Evolutionary conservation across 2,113 vertebrate genomes (phyloP).

Genomic region (Brienomyrus longianalis): DNA sequence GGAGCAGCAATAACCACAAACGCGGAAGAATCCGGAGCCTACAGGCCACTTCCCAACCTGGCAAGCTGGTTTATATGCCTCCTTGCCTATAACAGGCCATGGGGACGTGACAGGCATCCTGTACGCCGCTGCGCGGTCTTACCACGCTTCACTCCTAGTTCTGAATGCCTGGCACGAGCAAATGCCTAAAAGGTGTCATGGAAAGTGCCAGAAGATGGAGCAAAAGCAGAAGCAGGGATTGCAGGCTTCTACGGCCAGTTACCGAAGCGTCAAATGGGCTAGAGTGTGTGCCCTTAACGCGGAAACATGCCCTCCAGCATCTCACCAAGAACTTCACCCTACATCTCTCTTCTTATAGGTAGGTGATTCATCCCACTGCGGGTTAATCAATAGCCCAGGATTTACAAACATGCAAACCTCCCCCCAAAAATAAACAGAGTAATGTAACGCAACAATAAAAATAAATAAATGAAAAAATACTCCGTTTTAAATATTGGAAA

Average conservation of each 20-base stretch:
- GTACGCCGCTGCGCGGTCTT: neutral
- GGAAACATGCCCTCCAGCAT: neutral
- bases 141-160: neutral
- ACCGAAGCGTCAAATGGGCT: neutral
- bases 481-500: neutral
- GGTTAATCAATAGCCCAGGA: constrained; percentile 53
- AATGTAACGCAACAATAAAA: neutral
- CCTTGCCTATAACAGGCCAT: neutral
- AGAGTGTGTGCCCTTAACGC: neutral
- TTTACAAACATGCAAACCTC: constrained; percentile 56
- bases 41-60: neutral
- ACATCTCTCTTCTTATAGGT: constrained; percentile 20
- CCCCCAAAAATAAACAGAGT: neutral
- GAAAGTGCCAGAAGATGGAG: neutral
- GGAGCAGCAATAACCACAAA: neutral
- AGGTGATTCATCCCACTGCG: constrained; percentile 47
- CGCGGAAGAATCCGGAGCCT: neutral
- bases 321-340: constrained; percentile 27
- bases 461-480: neutral
- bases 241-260: neutral
- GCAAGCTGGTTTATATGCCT: no score
- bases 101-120: neutral
- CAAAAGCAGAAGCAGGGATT: neutral
- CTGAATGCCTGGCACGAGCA: neutral
- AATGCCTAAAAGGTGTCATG: neutral